Evolutionary conservation across 2,113 vertebrate genomes (phyloP).

Genomic region (Gnathonemus longibarbis): DNA sequence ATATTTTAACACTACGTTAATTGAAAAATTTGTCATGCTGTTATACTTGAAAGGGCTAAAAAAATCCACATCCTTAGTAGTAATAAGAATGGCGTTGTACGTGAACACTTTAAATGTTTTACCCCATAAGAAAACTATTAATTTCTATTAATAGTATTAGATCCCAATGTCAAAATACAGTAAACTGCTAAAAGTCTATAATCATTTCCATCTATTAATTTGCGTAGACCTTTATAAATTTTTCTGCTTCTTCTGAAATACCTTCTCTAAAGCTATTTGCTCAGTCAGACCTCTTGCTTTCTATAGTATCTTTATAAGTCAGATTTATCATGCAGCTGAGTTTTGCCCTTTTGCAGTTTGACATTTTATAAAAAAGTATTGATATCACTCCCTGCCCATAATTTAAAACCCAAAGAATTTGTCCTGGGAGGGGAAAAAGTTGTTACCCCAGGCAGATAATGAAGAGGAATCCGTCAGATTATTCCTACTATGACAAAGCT

Average conservation of each 20-base stretch:
- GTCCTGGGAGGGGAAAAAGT: background rate
- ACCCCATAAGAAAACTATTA: background rate
- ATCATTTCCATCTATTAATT: background rate
- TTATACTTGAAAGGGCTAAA: background rate
- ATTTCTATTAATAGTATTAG: background rate
- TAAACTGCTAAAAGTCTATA: background rate
- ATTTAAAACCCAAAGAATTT: background rate
- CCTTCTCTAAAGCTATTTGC: background rate
- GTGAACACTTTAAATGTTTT: background rate
- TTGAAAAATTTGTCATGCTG: background rate
- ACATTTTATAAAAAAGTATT: background rate
- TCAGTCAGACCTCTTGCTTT: background rate
- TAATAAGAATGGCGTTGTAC: background rate
- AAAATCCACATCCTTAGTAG: background rate
- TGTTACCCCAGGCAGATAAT: conserved; percentile 1
- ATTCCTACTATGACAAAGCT: background rate
- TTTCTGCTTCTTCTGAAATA: background rate
- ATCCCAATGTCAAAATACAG: background rate
- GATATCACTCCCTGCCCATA: background rate
- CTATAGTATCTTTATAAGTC: background rate
- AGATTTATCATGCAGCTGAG: background rate
- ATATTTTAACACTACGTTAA: background rate
- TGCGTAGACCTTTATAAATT: background rate
- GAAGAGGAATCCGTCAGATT: background rate
- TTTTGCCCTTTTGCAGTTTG: background rate